phyloP scores from a whole-genome alignment of 2,888 invertebrate genomes.

The Megamerina dolium region DNA sequence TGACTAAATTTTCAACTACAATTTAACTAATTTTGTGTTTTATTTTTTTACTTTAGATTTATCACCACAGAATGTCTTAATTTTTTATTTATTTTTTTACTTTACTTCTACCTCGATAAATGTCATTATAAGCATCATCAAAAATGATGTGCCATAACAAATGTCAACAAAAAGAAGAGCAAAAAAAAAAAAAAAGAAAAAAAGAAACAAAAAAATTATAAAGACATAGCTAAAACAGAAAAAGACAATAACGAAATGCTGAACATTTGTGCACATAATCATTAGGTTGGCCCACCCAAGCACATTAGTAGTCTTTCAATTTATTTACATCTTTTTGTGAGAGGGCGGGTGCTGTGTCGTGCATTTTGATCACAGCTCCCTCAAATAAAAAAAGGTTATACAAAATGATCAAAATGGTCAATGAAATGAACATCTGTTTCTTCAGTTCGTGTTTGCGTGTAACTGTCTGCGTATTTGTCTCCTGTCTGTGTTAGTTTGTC shows the following conservation, averaged over 20 bases:
- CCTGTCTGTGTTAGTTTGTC: too few species aligned
- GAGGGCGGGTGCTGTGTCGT: too few species aligned
- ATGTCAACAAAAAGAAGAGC: constrained; percentile 30
- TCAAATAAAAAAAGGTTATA: constrained; percentile 14
- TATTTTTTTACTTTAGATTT: too few species aligned
- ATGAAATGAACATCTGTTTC: constrained; percentile 16
- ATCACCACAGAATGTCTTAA: too few species aligned
- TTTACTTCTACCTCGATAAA: constrained; percentile 3
- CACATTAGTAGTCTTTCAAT: too few species aligned
- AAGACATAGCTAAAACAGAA: not conserved
- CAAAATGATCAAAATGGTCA: constrained; percentile 13
- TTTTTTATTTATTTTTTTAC: too few species aligned
- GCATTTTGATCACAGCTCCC: too few species aligned
- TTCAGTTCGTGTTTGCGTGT: not conserved
- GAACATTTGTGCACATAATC: constrained; percentile 12
- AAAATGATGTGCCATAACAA: constrained; percentile 38
- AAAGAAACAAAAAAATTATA: not conserved
- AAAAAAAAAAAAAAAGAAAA: not conserved
- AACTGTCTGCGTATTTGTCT: constrained; percentile 15
- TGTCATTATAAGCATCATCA: constrained; percentile 20
- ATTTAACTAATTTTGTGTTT: too few species aligned
- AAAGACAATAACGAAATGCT: not conserved
- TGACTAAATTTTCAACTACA: too few species aligned
- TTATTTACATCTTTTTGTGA: too few species aligned
- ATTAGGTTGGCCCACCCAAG: constrained; percentile 9